phyloP scores from a whole-genome alignment of 2,113 vertebrate genomes.

The Sceloporus tristichus region DNA sequence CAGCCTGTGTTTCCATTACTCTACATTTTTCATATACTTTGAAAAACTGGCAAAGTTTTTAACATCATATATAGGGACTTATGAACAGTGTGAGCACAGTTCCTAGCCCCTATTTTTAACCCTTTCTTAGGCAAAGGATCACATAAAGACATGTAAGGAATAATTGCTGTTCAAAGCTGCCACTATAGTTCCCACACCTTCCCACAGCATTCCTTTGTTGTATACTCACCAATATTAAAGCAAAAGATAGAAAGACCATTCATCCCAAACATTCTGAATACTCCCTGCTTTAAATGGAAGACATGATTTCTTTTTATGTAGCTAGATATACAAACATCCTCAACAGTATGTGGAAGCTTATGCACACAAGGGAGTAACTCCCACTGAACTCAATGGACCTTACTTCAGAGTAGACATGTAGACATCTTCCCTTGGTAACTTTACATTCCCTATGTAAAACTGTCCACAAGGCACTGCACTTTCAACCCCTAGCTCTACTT shows the following conservation, averaged over 20 bases:
- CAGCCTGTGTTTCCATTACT: background rate
- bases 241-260: background rate
- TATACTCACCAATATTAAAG: background rate
- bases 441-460: background rate
- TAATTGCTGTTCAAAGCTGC: background rate
- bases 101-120: background rate
- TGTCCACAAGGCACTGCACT: background rate
- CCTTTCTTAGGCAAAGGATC: background rate
- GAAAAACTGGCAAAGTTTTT: background rate
- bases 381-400: background rate
- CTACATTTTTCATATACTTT: too few relatives aligned
- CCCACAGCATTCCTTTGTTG: background rate
- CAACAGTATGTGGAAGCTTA: background rate
- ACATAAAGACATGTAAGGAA: background rate
- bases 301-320: slow-evolving; percentile 2
- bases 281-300: background rate
- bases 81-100: background rate
- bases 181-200: background rate
- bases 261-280: background rate
- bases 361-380: background rate
- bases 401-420: background rate
- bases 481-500: background rate
- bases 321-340: background rate
- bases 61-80: background rate
- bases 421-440: background rate